Conservation (phyloP, 1,140 invertebrate species). For the Nylanderia fulva region DNA sequence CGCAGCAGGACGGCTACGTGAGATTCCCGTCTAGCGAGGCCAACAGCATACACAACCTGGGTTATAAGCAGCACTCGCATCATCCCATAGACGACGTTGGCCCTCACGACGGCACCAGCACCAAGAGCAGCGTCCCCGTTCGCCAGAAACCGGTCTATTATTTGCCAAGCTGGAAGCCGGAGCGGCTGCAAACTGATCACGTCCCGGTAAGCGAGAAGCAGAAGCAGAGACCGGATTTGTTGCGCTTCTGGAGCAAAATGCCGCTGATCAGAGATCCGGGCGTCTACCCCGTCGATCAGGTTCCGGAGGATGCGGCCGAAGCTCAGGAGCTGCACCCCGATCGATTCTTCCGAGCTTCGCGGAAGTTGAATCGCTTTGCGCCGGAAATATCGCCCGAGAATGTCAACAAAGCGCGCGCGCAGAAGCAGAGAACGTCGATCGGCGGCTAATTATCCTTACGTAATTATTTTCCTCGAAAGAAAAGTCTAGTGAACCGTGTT, state of each 20-base stretch:
- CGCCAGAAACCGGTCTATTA: constrained; percentile 77
- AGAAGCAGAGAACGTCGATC: constrained; percentile 36
- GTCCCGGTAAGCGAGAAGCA: constrained; percentile 49
- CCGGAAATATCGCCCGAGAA: constrained; percentile 61
- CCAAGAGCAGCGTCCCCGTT: constrained; percentile 74
- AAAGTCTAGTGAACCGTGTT: constrained; percentile 30
- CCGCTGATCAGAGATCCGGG: constrained; percentile 76
- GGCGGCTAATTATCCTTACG: constrained; percentile 44
- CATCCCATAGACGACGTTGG: constrained; percentile 48
- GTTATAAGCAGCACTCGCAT: constrained; percentile 74
- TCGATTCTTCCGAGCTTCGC: not conserved
- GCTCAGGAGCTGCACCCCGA: not conserved
- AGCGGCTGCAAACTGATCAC: constrained; percentile 65
- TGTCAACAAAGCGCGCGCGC: constrained; percentile 41
- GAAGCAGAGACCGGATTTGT: constrained; percentile 72
- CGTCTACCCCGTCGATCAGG: constrained; percentile 69
- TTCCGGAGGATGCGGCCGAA: constrained; percentile 64
- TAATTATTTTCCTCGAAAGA: constrained; percentile 27
- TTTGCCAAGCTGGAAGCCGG: constrained; percentile 59
- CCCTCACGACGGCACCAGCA: constrained; percentile 63
- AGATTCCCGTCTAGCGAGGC: constrained; percentile 80
- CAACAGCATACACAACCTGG: constrained; percentile 81
- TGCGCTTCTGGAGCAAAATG: constrained; percentile 80
- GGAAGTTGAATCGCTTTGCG: constrained; percentile 58
- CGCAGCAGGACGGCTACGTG: constrained; percentile 67